Evolutionary conservation across 2,797 vertebrate species (phyloP).

Genomic region (Scomberomorus guttatus): DNA sequence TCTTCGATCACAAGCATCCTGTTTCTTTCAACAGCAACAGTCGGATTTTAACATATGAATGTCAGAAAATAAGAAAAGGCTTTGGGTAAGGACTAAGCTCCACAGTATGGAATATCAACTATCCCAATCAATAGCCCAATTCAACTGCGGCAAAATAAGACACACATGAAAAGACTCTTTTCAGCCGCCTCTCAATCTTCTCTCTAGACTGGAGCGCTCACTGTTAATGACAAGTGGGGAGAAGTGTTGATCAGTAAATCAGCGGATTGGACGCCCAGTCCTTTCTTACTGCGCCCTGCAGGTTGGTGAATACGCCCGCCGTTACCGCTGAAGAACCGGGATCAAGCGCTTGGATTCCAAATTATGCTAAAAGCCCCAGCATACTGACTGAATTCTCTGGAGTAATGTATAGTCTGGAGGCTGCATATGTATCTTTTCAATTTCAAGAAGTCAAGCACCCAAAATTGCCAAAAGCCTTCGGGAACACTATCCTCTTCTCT

Average conservation of each 20-base stretch:
- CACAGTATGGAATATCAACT: slow-evolving; percentile 40
- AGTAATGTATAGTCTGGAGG: slow-evolving; percentile 45
- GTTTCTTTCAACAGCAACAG: slow-evolving; percentile 37
- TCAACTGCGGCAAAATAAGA: slow-evolving; percentile 32
- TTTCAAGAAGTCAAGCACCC: slow-evolving; percentile 56
- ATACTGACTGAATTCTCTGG: slow-evolving; percentile 30
- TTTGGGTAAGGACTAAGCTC: slow-evolving; percentile 5
- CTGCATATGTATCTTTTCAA: slow-evolving; percentile 62
- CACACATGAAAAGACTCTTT: not conserved
- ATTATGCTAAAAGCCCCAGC: slow-evolving; percentile 25
- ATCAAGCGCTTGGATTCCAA: slow-evolving; percentile 37
- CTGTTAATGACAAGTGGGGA: slow-evolving; percentile 29
- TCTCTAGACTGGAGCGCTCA: slow-evolving; percentile 7
- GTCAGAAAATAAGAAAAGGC: slow-evolving; percentile 21
- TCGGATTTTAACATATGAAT: slow-evolving; percentile 30
- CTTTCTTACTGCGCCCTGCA: slow-evolving; percentile 4
- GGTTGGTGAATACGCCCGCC: not conserved
- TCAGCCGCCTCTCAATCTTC: not conserved
- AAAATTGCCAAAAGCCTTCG: slow-evolving; percentile 57
- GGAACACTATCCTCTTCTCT: slow-evolving; percentile 44
- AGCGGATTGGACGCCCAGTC: slow-evolving; percentile 5
- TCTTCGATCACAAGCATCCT: slow-evolving; percentile 52
- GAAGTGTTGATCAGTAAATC: slow-evolving; percentile 29
- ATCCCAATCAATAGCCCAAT: slow-evolving; percentile 28
- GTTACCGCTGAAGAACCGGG: slow-evolving; percentile 40